Evolutionary conservation across 2,113 vertebrate species (phyloP).

Genomic region (Notothenia rossii): DNA sequence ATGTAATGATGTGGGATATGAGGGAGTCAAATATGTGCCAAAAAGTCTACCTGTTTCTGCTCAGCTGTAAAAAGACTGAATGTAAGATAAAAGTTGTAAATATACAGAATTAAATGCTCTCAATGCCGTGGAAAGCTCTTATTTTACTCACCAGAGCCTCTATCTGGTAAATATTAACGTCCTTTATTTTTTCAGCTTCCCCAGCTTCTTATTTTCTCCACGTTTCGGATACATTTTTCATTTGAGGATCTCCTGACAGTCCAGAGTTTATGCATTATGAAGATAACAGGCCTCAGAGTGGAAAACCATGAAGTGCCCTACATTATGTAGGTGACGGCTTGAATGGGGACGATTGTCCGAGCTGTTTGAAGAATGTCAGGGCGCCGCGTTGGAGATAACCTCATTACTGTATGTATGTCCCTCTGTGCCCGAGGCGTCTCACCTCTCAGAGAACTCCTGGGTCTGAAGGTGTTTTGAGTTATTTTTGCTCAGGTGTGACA

Average conservation of each 20-base stretch:
- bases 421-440: conserved; percentile 42
- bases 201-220: background rate
- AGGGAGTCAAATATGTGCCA: conserved; percentile 39
- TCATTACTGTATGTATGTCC: conserved; percentile 61
- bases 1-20: conserved; percentile 19
- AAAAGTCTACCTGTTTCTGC: conserved; percentile 39
- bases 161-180: background rate
- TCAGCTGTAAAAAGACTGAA: conserved; percentile 38
- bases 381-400: conserved; percentile 49
- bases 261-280: conserved; percentile 50
- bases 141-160: conserved; percentile 32
- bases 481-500: conserved; percentile 52
- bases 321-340: conserved; percentile 45
- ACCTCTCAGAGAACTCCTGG: conserved; percentile 22
- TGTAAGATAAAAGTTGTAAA: conserved; percentile 58
- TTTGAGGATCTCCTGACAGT: background rate
- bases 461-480: conserved; percentile 57
- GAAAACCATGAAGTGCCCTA: conserved; percentile 15
- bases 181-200: background rate
- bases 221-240: conserved; percentile 40
- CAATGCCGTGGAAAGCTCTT: conserved; percentile 22
- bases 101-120: conserved; percentile 41
- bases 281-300: conserved; percentile 20
- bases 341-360: conserved; percentile 13
- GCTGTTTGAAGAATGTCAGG: conserved; percentile 17